phyloP scores from a whole-genome alignment of 30 jellyfish, hydroid and myxozoan species.

The Hydractinia symbiolongicarpus region DNA sequence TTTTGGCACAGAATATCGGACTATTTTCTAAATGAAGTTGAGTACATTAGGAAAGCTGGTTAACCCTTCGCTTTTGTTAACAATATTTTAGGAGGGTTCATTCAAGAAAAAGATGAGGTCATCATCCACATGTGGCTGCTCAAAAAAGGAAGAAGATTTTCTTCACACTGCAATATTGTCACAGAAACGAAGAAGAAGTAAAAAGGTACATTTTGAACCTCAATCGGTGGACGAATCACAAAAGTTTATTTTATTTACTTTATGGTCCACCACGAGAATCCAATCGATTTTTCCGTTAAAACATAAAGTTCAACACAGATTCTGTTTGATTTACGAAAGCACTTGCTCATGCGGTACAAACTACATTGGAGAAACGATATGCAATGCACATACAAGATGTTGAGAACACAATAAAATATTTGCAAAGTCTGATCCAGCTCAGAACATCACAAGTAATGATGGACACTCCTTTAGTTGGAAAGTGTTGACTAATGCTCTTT shows the following conservation, averaged over 20 bases:
- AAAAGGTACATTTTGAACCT: not conserved
- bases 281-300: slow-evolving; percentile 5
- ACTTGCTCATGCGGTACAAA: slow-evolving; percentile 2
- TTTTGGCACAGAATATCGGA: not conserved
- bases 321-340: not conserved
- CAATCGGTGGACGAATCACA: not conserved
- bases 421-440: not conserved
- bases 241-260: not conserved
- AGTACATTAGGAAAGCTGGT: not conserved
- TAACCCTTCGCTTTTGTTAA: not conserved
- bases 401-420: not conserved
- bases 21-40: not conserved
- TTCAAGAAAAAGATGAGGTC: not conserved
- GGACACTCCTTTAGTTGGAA: not conserved
- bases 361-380: not conserved
- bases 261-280: not conserved
- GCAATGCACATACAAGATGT: slow-evolving; percentile 4
- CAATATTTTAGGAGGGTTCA: not conserved
- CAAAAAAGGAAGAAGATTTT: not conserved
- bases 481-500: not conserved
- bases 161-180: not conserved
- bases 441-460: not conserved
- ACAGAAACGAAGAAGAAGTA: not conserved
- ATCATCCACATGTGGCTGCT: not conserved
- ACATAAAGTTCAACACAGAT: not conserved